Evolutionary conservation across 2,888 invertebrate genomes (phyloP), one percentile per base, ranked within the genome.

Genomic region (Hydrotaea cyrtoneurina): DNA sequence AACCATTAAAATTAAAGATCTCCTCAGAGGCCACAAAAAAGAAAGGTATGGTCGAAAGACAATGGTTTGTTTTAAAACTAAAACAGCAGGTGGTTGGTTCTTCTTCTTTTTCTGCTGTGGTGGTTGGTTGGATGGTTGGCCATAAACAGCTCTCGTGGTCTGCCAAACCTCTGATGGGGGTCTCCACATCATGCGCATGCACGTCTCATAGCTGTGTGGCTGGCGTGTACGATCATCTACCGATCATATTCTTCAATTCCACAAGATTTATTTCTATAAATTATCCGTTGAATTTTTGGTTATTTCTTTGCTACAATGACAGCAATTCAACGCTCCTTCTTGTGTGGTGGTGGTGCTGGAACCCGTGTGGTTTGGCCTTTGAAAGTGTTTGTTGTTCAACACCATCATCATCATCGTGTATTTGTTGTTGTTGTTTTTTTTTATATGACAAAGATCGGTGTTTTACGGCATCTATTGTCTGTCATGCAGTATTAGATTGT

Each of bases 1-100:
- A 59, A 19, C 73, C 72, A 71, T 66, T 66, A 76, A 71, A 59
- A 43, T 55, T 75, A 62, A 72, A 43, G 73, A 71, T 57, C 69
- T 36, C 39, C 39, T 23, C 19, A 36, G 69, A 62, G 39, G 55
- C 23, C 39, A 53, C 46, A 73, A 39, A 23, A 59, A 74, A 59
- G 43, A 21, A 66, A 66, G 43, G 66, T 39, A 21, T 39, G 39
- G 19, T 39, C 31, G 13, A 17, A 36, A 76, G 66, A 79, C 72
- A 81, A 81, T 76, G 69, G 53, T 53, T 79, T 75, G 66, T 66
- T 76, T 79, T 43, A 82, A 73, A 77, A 50, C 73, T 76, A 79
- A 82, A 82, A 82, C 85, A 85, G 85, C 85, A 85, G 81, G 85
- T 85, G 85, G 62, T 80, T 66, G 17, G 74, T 57, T 31, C 7